Evolutionary conservation across 2,888 invertebrate genomes (phyloP).

Genomic region (Eilema caniola): DNA sequence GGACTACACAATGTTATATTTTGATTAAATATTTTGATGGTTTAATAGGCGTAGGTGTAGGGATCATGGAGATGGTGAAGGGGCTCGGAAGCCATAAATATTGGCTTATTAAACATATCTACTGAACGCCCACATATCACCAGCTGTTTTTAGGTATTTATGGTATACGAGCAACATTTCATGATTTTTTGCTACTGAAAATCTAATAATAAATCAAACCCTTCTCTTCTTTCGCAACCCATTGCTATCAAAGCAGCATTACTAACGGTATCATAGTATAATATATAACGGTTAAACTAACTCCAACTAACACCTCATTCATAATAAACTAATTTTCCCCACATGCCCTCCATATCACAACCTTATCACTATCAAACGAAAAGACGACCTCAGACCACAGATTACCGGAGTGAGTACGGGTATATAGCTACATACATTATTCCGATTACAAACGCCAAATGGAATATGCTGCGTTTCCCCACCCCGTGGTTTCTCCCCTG

Average conservation of each 20-base stretch:
- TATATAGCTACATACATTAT: slow-evolving; percentile 52
- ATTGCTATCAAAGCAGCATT: too few species aligned
- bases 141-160: too few species aligned
- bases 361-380: slow-evolving; percentile 13
- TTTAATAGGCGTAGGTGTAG: too few species aligned
- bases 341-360: not conserved
- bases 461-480: slow-evolving; percentile 45
- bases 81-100: too few species aligned
- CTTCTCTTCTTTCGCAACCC: too few species aligned
- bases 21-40: not conserved
- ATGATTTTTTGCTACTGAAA: too few species aligned
- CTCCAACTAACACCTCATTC: not conserved
- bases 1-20: too few species aligned
- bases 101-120: too few species aligned
- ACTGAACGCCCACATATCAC: too few species aligned
- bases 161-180: too few species aligned
- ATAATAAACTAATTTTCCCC: not conserved
- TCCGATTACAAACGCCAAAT: slow-evolving; percentile 59
- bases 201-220: too few species aligned
- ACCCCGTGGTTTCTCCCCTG: slow-evolving; percentile 26
- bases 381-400: slow-evolving; percentile 29
- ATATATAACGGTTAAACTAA: not conserved
- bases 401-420: slow-evolving; percentile 32
- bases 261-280: not conserved
- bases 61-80: too few species aligned